Base-by-base conservation (phyloP, 2,797 vertebrate species). In the Eupleurogrammus muticus region DNA sequence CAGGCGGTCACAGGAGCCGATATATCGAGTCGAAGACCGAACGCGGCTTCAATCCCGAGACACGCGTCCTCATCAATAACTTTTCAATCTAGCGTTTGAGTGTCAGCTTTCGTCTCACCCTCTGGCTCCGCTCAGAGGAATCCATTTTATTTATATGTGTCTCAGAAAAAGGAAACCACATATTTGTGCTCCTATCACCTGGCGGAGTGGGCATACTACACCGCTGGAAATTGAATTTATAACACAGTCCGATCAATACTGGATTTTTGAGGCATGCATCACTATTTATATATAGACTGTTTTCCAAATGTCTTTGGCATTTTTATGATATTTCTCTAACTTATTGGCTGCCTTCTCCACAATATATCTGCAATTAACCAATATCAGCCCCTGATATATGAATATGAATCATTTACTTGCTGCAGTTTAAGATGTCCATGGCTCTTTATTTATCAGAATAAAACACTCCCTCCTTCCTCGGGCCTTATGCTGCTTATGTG, bases 81-180 rank as follows among this genome's bases (percentile, higher is more conserved):
- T 59, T 50, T 56, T 61, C 40, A 24, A 17, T 48, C 7, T 48
- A 17, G 52, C 38, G 42, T 49, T 66, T 53, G 13, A 17, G 38
- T 57, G 36, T 53, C 23, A 53, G 35, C 36, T 11, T 3, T 51
- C 47, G 19, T 49, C n/a, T 53, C 40, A n/a, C 40, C n/a, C 21
- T 38, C 9, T 0, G 24, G 57, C 44, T 21, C 54, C 51, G 10
- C 14, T 36, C 14, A 21, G 8, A 14, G 56, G 12, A 17, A 5
- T 59, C 17, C 9, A 6, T 52, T 58, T 51, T 7, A 51, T 19
- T 47, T 28, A 3, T 20, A 5, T 14, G 1, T 17, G 10, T 35
- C 5, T 13, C 1, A 35, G 24, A 9, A n/a, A 67, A 10, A 48
- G 52, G 35, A 48, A 55, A 47, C 17, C 2, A 23, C n/a, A 4